Evolutionary conservation across 2,888 invertebrate genomes (phyloP).

Genomic region (Clepsis dumicolana): DNA sequence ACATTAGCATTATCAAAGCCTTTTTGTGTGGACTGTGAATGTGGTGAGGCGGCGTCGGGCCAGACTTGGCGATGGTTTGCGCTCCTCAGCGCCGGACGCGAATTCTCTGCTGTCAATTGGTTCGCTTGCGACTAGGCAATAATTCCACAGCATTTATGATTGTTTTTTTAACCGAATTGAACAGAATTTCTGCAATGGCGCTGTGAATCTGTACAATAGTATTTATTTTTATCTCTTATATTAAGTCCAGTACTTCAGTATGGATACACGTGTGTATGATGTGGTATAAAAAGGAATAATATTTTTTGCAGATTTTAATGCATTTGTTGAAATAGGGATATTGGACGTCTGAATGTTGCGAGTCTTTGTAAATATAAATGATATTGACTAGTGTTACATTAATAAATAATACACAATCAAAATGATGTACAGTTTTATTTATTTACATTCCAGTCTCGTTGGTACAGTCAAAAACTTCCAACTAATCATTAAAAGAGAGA

Average conservation of each 20-base stretch:
- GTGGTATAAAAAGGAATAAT: constrained; percentile 51
- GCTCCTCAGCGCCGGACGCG: background rate
- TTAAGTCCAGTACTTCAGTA: constrained; percentile 53
- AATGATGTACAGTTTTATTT: constrained; percentile 54
- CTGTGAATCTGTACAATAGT: constrained; percentile 60
- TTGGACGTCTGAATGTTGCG: constrained; percentile 60
- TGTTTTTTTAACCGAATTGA: constrained; percentile 19
- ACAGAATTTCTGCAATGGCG: constrained; percentile 59
- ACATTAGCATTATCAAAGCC: background rate
- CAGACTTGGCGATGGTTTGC: background rate
- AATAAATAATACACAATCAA: constrained; percentile 72
- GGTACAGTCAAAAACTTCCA: background rate
- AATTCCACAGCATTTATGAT: constrained; percentile 25
- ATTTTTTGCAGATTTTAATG: constrained; percentile 69
- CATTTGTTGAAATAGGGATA: constrained; percentile 69
- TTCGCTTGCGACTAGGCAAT: background rate
- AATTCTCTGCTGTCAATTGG: background rate
- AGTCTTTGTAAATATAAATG: constrained; percentile 77
- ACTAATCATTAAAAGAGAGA: background rate
- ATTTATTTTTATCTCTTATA: constrained; percentile 46
- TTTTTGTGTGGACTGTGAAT: background rate
- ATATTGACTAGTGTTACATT: constrained; percentile 74
- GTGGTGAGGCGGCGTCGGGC: background rate
- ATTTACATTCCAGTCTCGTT: constrained; percentile 44
- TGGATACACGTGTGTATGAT: constrained; percentile 48